Evolutionary conservation across 2,888 invertebrate genomes (phyloP), one percentile per base, ranked within the genome.

Genomic region (Papilio demoleus): DNA sequence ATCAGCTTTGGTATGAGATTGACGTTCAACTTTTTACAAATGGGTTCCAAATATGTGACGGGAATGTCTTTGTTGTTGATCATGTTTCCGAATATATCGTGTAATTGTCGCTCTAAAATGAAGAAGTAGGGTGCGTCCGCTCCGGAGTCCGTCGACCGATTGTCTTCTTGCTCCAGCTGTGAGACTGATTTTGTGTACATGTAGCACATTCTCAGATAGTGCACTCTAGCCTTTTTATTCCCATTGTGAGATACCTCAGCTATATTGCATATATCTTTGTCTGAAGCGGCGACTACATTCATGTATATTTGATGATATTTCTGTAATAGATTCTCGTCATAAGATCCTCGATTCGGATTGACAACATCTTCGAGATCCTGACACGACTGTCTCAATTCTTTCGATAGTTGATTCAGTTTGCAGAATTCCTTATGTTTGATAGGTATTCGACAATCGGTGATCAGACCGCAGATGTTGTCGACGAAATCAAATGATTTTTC

Each of bases 1-100:
- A 96, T 94, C 12, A 96, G 93, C 74, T 95, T 95, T 75, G 96
- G 95, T 61, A 96, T 94, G 65, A 96, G 91, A 90, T 96, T 96
- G 1, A 96, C 93, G 80, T 96, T 95, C 19, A 96, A 83, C 74
- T 94, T 94, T 38, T 93, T 93, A 70, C 96, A 96, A 76, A 95
- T 93, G 0, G 93, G 87, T 79, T 96, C 96, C 68, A 97, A 94
- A 77, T 94, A 94, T 2, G 94, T 88, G 0, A 96, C 95, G 4
- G 95, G 94, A 65, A 95, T 87, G 69, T 95, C 93, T 75, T 94
- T 93, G 70, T 95, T 94, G 76, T 96, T 96, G 70, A 96, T 93
- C 79, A 96, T 89, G 75, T 94, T 94, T 2, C 95, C 95, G 73
- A 95, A 94, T 67, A 95, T 92, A 73, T 94, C 93, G 67, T 94